Conservation (phyloP, 2,113 vertebrate species). For the Sinocyclocheilus anshuiensis region DNA sequence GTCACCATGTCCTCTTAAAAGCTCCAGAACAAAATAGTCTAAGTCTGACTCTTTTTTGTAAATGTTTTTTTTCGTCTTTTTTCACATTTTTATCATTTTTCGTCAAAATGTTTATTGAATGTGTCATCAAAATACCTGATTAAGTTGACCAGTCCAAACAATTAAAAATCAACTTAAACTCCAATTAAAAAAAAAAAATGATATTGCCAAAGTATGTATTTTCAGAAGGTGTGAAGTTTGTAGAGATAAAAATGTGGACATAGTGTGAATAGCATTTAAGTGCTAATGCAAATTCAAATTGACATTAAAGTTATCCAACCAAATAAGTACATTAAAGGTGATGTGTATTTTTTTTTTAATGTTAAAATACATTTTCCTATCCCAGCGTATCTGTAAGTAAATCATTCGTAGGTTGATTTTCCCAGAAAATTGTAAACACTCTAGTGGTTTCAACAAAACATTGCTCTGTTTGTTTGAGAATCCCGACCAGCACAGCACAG, state of each 20-base stretch:
- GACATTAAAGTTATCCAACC: neutral
- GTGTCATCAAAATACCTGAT: neutral
- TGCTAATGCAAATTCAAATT: neutral
- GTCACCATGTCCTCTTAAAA: neutral
- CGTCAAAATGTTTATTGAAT: neutral
- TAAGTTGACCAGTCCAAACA: neutral
- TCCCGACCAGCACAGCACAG: neutral
- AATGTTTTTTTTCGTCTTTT: neutral
- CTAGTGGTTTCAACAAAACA: neutral
- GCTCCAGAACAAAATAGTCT: too few species aligned
- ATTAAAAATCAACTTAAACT: neutral
- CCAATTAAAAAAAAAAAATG: neutral
- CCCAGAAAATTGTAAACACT: neutral
- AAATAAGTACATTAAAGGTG: neutral
- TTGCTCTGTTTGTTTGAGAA: conserved; percentile 22
- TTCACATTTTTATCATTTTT: neutral
- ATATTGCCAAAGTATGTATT: neutral
- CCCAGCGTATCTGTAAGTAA: neutral
- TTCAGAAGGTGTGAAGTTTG: neutral
- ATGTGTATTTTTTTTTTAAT: neutral
- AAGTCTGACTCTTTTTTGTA: neutral
- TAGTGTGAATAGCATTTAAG: neutral
- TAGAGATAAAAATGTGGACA: neutral
- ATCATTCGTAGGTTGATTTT: neutral
- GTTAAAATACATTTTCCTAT: neutral